Percentiles rank a stretch among this genome's conserved stretches.
Evolutionary conservation across 2,797 vertebrate genomes (phyloP).

Genomic region (Macroramphosus scolopax): DNA sequence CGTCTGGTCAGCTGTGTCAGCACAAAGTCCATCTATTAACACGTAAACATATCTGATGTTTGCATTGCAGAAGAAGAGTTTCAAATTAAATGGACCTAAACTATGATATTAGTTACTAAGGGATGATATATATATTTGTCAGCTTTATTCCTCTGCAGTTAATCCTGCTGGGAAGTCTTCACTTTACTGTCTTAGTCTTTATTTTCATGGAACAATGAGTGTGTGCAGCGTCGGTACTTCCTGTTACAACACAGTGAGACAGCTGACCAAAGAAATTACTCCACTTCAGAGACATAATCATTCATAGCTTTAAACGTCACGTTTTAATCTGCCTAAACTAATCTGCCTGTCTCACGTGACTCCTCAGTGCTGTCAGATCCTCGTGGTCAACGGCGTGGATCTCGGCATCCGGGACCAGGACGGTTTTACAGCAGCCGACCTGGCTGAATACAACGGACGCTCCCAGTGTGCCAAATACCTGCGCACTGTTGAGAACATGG

Average conservation of each 20-base stretch:
- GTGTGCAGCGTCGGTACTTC: not conserved
- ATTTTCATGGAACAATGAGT: slow-evolving; percentile 3
- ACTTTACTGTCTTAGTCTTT: too few species aligned
- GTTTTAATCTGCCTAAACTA: not conserved
- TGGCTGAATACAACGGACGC: slow-evolving; percentile 93
- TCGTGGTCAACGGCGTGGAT: slow-evolving; percentile 93
- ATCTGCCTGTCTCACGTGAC: not conserved
- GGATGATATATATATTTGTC: too few species aligned
- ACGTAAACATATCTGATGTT: not conserved
- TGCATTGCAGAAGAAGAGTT: not conserved
- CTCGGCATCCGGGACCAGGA: slow-evolving; percentile 88
- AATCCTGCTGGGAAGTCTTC: too few species aligned
- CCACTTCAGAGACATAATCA: too few species aligned
- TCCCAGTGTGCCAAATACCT: slow-evolving; percentile 94
- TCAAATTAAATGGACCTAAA: not conserved
- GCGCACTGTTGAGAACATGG: slow-evolving; percentile 94
- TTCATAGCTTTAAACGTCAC: not conserved
- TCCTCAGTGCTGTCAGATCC: slow-evolving; percentile 93
- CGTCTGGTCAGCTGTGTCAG: slow-evolving; percentile 4
- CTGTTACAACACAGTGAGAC: not conserved
- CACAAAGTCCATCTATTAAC: not conserved
- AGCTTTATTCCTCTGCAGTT: too few species aligned
- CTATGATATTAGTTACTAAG: too few species aligned
- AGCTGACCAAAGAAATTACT: not conserved
- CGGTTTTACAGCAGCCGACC: slow-evolving; percentile 89